Conservation (phyloP, 2,797 vertebrate species). For the Yasuhikotakia modesta region DNA sequence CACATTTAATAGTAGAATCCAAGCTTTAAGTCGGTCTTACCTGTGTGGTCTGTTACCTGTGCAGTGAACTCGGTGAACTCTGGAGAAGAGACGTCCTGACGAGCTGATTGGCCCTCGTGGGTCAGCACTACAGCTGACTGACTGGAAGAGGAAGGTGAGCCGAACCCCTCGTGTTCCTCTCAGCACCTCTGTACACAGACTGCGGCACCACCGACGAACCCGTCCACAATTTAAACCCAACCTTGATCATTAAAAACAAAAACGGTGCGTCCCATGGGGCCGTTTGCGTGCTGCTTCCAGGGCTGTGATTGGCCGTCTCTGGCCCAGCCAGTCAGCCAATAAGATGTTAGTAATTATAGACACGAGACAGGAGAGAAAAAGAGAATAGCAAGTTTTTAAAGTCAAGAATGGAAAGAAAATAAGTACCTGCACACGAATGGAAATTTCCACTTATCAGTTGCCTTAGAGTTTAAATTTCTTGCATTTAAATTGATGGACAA, state of each 20-base stretch:
- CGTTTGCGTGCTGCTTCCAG: slow-evolving; percentile 43
- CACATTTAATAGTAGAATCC: not conserved
- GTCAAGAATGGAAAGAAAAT: not conserved
- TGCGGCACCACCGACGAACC: slow-evolving; percentile 36
- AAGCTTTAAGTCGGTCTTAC: slow-evolving; percentile 45
- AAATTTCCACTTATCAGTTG: not conserved
- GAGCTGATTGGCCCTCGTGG: slow-evolving; percentile 26
- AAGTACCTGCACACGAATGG: not conserved
- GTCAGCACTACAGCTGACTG: slow-evolving; percentile 27
- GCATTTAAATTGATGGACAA: not conserved
- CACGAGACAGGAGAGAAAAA: slow-evolving; percentile 27
- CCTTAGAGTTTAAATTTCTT: not conserved
- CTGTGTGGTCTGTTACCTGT: no score
- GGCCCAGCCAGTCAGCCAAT: slow-evolving; percentile 54
- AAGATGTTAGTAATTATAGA: slow-evolving; percentile 53
- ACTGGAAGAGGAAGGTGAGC: slow-evolving; percentile 24
- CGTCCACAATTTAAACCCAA: slow-evolving; percentile 60
- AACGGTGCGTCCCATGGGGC: slow-evolving; percentile 49
- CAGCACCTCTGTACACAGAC: slow-evolving; percentile 37
- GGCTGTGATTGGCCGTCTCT: slow-evolving; percentile 55
- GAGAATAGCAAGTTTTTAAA: not conserved
- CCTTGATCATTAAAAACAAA: slow-evolving; percentile 63
- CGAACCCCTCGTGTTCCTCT: slow-evolving; percentile 40
- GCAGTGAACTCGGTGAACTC: slow-evolving; percentile 17
- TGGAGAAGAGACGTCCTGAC: slow-evolving; percentile 36